Evolutionary conservation across 2,113 vertebrate species (phyloP), one percentile per base, ranked within the genome.

Genomic region (Steatornis caripensis): DNA sequence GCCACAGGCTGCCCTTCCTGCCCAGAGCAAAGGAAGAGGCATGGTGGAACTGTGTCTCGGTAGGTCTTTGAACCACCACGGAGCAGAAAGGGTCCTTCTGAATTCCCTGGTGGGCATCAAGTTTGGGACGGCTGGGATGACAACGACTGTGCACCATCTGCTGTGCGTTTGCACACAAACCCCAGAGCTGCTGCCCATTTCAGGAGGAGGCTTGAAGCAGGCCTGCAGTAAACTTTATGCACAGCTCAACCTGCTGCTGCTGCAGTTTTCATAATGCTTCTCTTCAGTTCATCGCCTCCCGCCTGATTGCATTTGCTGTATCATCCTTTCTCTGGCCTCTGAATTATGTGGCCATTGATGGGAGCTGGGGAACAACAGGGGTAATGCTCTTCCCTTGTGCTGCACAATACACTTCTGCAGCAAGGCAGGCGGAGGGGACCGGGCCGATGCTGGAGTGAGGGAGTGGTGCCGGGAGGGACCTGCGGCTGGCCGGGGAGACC

Each of bases 381-480:
- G 29, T 18, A 53, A 34, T 4, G 26, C n/a, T 41, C 41, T 76
- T 76, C 32, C 53, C 49, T 34, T 1, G 9, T 7, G 4, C 49
- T n/a, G n/a, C 53, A 37, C 24, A 43, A 11, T 39, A 34, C 1
- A 2, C 6, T 78, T 29, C 77, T n/a, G 61, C 34, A 61, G 65
- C 60, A 8, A 8, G 45, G 51, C 64, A 12, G 57, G 65, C 4
- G 18, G 46, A 71, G 41, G 37, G 29, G 9, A 11, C 6, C 4
- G 5, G 4, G 48, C 18, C 1, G 6, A 2, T 36, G n/a, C 26
- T 2, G 5, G 64, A 12, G 62, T 0, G 27, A 53, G 53, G 32
- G 26, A 76, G 39, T 4, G 15, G n/a, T n/a, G n/a, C 12, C 8
- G 22, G 27, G 70, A 53, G 45, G 22, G 55, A 60, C 2, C 39